Base-by-base conservation (phyloP, 2,888 invertebrate genomes). In the Heliconius erato region DNA sequence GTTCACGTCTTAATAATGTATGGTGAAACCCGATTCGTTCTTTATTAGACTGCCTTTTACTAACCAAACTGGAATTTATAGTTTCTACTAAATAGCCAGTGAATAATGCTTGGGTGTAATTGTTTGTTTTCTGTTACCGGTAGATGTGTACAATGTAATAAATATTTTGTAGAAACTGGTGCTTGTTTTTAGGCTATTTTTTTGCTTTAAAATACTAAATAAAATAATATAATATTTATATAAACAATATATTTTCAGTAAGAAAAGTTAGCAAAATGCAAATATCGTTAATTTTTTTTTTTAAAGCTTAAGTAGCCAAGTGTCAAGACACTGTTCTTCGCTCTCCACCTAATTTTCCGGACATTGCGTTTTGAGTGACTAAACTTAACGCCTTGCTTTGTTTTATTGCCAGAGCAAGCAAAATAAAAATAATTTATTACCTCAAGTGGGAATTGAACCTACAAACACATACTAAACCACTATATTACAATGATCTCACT, bases 1-100 rank as follows among this genome's bases (percentile, higher is more conserved):
- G n/a, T 63, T 32, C 35, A 9, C 78, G 81, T 74, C 82, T 72
- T 79, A 81, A 84, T 83, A 85, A 84, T 82, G 79, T 85, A 82
- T 76, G 35, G 76, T 79, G 77, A 63, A 82, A 79, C 83, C 83
- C 82, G 69, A 77, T 82, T 79, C 83, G 82, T 82, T 84, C 84
- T 84, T 84, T 83, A 84, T 84, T 84, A 83, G 82, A 54, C 71
- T 71, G 40, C 79, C 84, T 81, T 81, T 74, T 80, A 80, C 79
- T 32, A 80, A 78, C 72, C 74, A 69, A 84, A 82, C 69, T 49
- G 65, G 44, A 44, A 82, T 84, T 82, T 82, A 82, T 80, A 67
- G 80, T 59, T 79, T 79, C 69, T 71, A 80, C 74, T 82, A 82
- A 80, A 84, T 78, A 79, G 80, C 59, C 7, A 3, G 63, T 63